Evolutionary conservation across 35 echinoderm and acorn worm genomes (phyloP).

Genomic region (Apostichopus japonicus): DNA sequence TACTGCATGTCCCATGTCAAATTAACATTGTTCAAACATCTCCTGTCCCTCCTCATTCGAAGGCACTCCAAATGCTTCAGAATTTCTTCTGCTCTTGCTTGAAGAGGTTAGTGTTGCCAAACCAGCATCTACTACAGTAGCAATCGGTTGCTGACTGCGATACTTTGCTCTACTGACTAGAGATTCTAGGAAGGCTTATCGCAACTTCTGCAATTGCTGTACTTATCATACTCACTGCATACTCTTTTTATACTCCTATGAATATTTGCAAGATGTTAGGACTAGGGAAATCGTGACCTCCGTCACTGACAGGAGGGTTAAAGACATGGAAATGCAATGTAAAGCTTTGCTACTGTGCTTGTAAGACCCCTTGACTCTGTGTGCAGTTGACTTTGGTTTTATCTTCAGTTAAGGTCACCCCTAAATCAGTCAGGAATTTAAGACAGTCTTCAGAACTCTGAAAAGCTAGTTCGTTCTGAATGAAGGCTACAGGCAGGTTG

Average conservation of each 20-base stretch:
- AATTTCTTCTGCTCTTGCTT: too few species aligned
- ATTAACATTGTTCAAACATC: too few species aligned
- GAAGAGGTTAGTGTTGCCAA: too few species aligned
- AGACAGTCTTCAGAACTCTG: conserved; percentile 80
- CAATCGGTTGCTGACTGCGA: too few species aligned
- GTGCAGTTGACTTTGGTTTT: conserved; percentile 87
- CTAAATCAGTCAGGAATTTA: conserved; percentile 77
- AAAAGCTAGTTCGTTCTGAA: conserved; percentile 86
- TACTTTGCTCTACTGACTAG: too few species aligned
- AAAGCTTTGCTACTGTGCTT: conserved; percentile 17
- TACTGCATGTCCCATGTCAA: too few species aligned
- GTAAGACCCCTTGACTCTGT: conserved; percentile 66
- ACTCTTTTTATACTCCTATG: not conserved
- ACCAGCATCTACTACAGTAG: too few species aligned
- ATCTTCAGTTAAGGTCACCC: conserved; percentile 69
- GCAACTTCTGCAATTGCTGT: too few species aligned
- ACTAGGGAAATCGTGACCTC: not conserved
- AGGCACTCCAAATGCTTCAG: too few species aligned
- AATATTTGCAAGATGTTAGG: conserved; percentile 1
- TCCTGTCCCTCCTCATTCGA: too few species aligned
- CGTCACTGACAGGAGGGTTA: not conserved
- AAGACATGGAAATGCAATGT: conserved; percentile 44
- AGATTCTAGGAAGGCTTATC: too few species aligned
- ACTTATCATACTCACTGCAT: too few species aligned
- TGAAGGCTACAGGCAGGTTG: conserved; percentile 73